Conservation (phyloP, 2,888 invertebrate genomes). For the Flexamia atlantica region DNA sequence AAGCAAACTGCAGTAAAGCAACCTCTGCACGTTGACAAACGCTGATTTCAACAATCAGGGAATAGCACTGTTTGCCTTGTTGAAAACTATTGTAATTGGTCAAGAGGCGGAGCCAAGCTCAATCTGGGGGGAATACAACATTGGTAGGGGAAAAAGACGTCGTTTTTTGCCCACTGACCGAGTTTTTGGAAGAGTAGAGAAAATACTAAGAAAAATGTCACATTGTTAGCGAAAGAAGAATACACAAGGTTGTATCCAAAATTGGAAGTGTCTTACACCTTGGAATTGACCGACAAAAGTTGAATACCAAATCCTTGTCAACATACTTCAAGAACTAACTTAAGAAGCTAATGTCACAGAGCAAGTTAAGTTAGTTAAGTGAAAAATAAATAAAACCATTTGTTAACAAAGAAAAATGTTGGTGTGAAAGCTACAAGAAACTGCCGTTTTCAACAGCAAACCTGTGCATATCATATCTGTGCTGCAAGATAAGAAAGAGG, state of each 20-base stretch:
- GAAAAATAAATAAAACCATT: too few relatives aligned
- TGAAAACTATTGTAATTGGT: too few relatives aligned
- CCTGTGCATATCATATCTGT: too few relatives aligned
- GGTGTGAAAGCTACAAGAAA: too few relatives aligned
- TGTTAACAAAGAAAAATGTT: too few relatives aligned
- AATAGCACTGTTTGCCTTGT: too few relatives aligned
- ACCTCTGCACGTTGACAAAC: too few relatives aligned
- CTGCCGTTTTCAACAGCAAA: too few relatives aligned
- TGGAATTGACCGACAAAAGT: background rate
- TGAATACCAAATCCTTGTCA: constrained; percentile 36
- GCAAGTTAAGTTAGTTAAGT: constrained; percentile 16
- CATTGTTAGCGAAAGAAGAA: constrained; percentile 5
- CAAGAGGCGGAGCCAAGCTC: too few relatives aligned
- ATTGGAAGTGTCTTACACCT: background rate
- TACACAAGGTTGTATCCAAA: constrained; percentile 5
- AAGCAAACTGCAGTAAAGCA: too few relatives aligned
- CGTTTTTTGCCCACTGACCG: constrained; percentile 32
- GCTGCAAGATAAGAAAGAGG: too few relatives aligned
- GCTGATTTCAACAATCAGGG: too few relatives aligned
- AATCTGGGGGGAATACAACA: constrained; percentile 17
- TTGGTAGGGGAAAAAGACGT: constrained; percentile 1
- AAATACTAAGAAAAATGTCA: constrained; percentile 37
- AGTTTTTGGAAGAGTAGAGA: constrained; percentile 27
- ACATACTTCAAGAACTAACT: constrained; percentile 25
- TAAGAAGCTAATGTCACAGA: constrained; percentile 5